These are phyloP conservation scores for Scaptodrosophila lebanonensis DNA, from an alignment of 1,140 invertebrate species.

Conservation along the genomic window DNA sequence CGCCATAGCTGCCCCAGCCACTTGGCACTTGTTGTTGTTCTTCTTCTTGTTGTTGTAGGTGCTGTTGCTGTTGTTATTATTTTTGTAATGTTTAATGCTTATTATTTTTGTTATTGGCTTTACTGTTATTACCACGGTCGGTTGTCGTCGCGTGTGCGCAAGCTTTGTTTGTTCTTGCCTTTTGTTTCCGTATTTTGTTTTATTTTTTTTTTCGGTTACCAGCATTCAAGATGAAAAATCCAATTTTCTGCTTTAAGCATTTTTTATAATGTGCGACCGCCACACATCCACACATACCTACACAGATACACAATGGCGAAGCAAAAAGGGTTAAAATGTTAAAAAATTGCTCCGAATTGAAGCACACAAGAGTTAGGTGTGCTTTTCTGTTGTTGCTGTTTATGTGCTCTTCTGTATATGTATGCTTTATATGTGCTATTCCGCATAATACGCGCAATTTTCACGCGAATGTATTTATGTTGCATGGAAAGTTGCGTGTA, in stretches of 20 bases:
- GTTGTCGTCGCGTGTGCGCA: constrained; percentile 7
- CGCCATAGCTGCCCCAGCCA: too few species aligned
- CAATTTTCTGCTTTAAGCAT: constrained; percentile 70
- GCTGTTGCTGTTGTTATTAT: constrained; percentile 23
- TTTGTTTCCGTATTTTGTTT: constrained; percentile 33
- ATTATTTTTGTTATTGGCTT: constrained; percentile 70
- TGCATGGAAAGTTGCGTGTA: constrained; percentile 49
- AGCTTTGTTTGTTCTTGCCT: background rate
- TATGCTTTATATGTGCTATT: constrained; percentile 27
- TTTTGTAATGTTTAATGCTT: constrained; percentile 65
- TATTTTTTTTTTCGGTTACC: constrained; percentile 39
- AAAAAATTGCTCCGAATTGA: too few species aligned
- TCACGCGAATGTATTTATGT: constrained; percentile 5
- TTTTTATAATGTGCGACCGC: constrained; percentile 48
- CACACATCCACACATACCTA: background rate
- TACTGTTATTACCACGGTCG: constrained; percentile 58
- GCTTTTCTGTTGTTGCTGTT: constrained; percentile 14
- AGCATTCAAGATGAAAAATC: constrained; percentile 64
- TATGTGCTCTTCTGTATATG: background rate
- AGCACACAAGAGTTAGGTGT: too few species aligned
- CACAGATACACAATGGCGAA: background rate
- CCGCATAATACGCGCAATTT: constrained; percentile 59
- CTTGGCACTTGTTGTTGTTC: constrained; percentile 43
- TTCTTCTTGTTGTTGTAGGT: constrained; percentile 13
- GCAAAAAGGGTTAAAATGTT: constrained; percentile 56